These are phyloP conservation scores for Vireo griseus DNA, from an alignment of 2,797 vertebrate species.

Conservation along the genomic window DNA sequence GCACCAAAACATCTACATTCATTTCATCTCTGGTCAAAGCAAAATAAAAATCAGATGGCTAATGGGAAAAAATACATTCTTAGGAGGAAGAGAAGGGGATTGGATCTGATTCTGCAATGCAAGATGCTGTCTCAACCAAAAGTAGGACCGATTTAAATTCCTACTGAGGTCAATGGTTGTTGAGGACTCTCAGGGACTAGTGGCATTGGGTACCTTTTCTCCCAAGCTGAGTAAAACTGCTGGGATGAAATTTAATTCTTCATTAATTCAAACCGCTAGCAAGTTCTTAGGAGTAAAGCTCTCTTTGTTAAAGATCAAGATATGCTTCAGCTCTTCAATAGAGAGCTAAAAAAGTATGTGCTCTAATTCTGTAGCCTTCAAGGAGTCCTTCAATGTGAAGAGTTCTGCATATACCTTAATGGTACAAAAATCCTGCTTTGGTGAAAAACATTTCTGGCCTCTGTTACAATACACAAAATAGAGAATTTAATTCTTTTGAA, in stretches of 20 bases:
- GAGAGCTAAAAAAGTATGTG: background rate
- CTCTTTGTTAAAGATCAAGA: background rate
- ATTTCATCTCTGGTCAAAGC: conserved; percentile 58
- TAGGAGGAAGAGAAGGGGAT: background rate
- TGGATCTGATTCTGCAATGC: background rate
- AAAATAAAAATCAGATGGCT: conserved; percentile 13
- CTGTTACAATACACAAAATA: background rate
- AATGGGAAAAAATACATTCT: background rate
- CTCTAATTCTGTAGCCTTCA: background rate
- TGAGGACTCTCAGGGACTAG: background rate
- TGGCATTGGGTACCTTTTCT: background rate
- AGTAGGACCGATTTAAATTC: background rate
- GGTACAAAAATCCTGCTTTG: background rate
- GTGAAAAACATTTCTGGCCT: background rate
- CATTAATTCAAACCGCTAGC: conserved; percentile 23
- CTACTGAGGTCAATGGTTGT: background rate
- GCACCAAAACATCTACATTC: conserved; percentile 53
- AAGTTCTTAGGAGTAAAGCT: conserved; percentile 21
- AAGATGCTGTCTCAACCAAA: background rate
- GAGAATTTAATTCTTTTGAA: background rate
- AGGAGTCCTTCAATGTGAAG: background rate
- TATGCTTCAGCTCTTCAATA: background rate
- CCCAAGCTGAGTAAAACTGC: conserved; percentile 11
- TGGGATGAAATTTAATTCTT: conserved; percentile 27
- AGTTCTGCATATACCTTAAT: background rate